Evolutionary conservation across 2,797 vertebrate genomes (phyloP), one percentile per base, ranked within the genome.

Genomic region (Numenius phaeopus): DNA sequence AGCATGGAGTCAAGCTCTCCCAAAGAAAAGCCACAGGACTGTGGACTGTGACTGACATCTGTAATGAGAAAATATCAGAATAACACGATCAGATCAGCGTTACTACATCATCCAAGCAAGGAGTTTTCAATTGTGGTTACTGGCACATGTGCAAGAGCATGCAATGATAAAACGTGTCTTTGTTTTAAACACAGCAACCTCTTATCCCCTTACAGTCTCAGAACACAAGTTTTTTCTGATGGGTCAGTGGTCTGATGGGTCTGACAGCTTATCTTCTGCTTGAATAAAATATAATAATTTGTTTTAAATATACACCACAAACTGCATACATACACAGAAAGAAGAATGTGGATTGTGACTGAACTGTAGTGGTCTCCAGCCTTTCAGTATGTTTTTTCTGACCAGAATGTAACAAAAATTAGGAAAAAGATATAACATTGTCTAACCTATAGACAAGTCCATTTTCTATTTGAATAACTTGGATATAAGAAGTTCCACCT

Each of bases 161-260:
- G 47, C 79, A 71, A 64, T 21, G 65, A 81, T 34, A 91, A 91
- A 92, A 91, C 37, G 47, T 7, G 5, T 32, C 79, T 92, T 94
- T 96, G 87, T 83, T 92, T 92, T 49, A 80, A 94, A 34, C 52
- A 73, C n/a, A 80, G 27, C 37, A 73, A 40, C 55, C n/a, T 66
- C 67, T 87, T 67, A 66, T 57, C 40, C 91, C 22, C 44, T 90
- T 75, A 26, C 26, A 80, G 58, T 82, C 75, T 94, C 89, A 87
- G 46, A 82, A 73, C 23, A 87, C 19, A 34, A 39, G 11, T 22
- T 29, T 64, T 40, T 59, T 64, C 54, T 72, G 17, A 44, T 72
- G 46, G 58, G 17, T 80, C 59, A 49, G 11, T 29, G 70, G 26
- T 72, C 54, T 72, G 13, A 55, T 72, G 46, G 54, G 14, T 83